These are phyloP conservation scores for Ceyx erithaca DNA, from an alignment of 2,797 vertebrate genomes.

Conservation along the genomic window DNA sequence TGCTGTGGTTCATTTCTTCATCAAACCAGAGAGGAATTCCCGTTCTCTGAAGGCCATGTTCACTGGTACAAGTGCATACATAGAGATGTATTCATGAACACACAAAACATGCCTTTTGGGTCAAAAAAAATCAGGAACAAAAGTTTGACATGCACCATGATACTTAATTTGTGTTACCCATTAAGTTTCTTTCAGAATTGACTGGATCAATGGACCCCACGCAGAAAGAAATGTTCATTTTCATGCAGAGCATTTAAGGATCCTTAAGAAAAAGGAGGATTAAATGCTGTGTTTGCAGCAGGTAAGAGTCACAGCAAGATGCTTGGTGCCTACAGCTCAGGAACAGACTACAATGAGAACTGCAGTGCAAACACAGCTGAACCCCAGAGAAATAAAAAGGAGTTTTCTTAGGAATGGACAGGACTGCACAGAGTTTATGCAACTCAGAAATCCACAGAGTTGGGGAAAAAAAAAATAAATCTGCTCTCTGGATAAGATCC, in stretches of 20 bases:
- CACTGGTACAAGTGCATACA: accelerated
- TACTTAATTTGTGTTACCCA: not conserved
- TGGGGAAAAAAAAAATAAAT: not conserved
- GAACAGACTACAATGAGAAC: not conserved
- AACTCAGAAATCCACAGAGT: not conserved
- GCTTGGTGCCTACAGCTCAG: not conserved
- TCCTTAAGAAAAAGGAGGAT: not conserved
- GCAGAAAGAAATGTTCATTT: not conserved
- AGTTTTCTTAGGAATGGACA: not conserved
- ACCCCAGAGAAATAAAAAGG: not conserved
- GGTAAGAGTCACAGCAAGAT: not conserved
- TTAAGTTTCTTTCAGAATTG: not conserved
- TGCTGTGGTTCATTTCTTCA: not conserved
- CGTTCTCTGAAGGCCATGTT: not conserved
- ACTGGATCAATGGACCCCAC: not conserved
- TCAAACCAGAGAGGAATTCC: not conserved
- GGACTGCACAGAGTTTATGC: not conserved
- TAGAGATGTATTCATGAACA: accelerated
- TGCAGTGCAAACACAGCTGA: not conserved
- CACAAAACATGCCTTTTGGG: not conserved
- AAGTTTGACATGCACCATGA: not conserved
- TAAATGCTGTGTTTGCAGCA: constrained; percentile 7
- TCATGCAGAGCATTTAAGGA: not conserved
- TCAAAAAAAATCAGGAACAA: not conserved
- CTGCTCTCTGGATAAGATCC: not conserved